Conservation (phyloP, 2,888 invertebrate genomes). For the Punctoribates punctum region DNA sequence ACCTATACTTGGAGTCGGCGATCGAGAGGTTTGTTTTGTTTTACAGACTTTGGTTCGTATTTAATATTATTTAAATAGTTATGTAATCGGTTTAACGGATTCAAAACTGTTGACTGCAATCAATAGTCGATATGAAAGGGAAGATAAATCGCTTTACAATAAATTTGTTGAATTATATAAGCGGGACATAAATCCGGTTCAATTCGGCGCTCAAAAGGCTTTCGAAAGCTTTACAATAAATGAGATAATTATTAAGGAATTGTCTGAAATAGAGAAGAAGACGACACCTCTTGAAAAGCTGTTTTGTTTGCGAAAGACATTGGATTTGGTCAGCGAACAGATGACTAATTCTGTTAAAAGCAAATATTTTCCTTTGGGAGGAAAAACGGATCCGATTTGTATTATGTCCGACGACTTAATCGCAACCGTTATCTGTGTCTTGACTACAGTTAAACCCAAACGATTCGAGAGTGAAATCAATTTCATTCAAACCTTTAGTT, state of each 20-base stretch:
- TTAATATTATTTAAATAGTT: neutral
- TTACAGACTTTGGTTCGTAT: neutral
- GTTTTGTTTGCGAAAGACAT: slow-evolving; percentile 36
- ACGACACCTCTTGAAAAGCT: slow-evolving; percentile 39
- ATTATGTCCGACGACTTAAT: slow-evolving; percentile 42
- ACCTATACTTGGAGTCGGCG: slow-evolving; percentile 2
- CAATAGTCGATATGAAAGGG: slow-evolving; percentile 2
- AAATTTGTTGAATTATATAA: slow-evolving; percentile 13
- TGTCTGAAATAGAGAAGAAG: slow-evolving; percentile 18
- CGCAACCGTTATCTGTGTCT: slow-evolving; percentile 38
- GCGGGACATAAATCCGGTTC: slow-evolving; percentile 26
- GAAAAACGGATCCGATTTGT: slow-evolving; percentile 6
- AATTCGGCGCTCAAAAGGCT: slow-evolving; percentile 40
- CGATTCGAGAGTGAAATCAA: slow-evolving; percentile 37
- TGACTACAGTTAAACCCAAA: slow-evolving; percentile 12
- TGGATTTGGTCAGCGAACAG: slow-evolving; percentile 38
- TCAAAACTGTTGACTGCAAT: slow-evolving; percentile 20
- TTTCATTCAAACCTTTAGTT: slow-evolving; percentile 40
- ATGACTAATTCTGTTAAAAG: slow-evolving; percentile 25
- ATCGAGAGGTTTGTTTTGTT: slow-evolving; percentile 26
- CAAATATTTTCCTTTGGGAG: slow-evolving; percentile 17
- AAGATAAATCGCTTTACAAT: slow-evolving; percentile 15
- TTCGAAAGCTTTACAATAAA: slow-evolving; percentile 37
- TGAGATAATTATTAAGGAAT: neutral
- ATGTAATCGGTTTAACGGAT: slow-evolving; percentile 30